Percentiles rank a stretch among this genome's conserved stretches.
Conservation (phyloP, 2,113 vertebrate genomes). For the Bubalus kerabau region DNA sequence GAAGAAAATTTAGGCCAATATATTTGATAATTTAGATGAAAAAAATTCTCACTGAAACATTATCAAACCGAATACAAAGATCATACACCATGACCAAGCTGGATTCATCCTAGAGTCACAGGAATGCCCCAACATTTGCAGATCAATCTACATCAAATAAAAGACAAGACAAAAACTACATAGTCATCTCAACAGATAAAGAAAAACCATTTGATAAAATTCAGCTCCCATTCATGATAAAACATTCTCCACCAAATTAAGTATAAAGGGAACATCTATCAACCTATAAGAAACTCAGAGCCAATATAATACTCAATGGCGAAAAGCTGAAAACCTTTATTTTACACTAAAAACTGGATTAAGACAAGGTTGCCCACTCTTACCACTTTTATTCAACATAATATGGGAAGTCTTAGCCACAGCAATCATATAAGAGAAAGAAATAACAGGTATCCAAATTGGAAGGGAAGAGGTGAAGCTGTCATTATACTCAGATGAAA, state of each 20-base stretch:
- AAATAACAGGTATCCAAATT: background rate
- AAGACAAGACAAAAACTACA: background rate
- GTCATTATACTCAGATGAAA: background rate
- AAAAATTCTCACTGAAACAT: background rate
- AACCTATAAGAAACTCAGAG: background rate
- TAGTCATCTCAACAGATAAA: background rate
- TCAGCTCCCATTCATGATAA: background rate
- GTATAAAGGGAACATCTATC: background rate
- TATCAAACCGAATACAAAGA: background rate
- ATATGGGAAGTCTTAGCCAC: background rate
- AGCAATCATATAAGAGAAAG: background rate
- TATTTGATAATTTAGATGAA: background rate
- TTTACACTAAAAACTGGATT: background rate
- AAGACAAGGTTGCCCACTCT: background rate
- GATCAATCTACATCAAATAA: background rate
- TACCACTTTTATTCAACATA: background rate
- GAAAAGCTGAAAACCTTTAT: background rate
- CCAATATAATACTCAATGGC: background rate
- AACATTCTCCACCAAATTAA: background rate
- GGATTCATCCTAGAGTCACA: background rate
- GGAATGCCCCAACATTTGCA: background rate
- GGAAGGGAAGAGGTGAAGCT: background rate
- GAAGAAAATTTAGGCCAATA: background rate
- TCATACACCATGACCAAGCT: background rate
- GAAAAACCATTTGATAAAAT: background rate